Conservation (phyloP, 1,140 invertebrate species). For the Drosophila jambulina region DNA sequence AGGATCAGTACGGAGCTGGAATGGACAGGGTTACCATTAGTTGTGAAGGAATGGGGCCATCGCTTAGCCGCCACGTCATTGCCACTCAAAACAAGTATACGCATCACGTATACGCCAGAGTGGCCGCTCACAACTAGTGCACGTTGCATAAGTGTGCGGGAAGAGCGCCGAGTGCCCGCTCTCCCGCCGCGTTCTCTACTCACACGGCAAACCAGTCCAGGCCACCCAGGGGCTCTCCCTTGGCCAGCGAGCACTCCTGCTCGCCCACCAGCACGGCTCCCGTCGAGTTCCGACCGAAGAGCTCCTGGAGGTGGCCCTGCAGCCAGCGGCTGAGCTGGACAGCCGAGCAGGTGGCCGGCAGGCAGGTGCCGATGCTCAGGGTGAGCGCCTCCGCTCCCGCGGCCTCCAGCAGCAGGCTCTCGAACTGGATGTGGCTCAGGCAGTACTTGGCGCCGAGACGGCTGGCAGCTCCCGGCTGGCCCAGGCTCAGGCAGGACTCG, state of each 20-base stretch:
- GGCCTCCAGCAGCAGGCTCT: conserved; percentile 20
- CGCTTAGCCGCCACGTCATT: neutral
- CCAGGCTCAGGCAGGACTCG: conserved; percentile 59
- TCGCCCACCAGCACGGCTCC: conserved; percentile 45
- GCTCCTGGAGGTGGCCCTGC: conserved; percentile 16
- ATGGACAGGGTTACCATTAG: neutral
- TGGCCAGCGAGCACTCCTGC: conserved; percentile 31
- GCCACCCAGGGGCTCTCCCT: conserved; percentile 20
- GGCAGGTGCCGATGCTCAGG: conserved; percentile 61
- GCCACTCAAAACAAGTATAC: conserved; percentile 9
- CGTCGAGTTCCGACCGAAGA: conserved; percentile 28
- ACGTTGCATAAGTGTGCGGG: conserved; percentile 9
- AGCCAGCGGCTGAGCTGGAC: conserved; percentile 55
- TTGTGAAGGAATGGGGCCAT: neutral
- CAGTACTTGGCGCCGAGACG: conserved; percentile 59
- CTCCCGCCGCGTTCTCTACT: conserved; percentile 19
- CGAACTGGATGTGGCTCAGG: conserved; percentile 52
- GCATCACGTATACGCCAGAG: conserved; percentile 12
- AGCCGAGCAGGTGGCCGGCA: conserved; percentile 56
- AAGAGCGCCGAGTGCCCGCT: neutral
- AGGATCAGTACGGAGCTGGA: conserved; percentile 38
- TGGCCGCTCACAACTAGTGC: conserved; percentile 15
- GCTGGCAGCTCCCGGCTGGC: neutral
- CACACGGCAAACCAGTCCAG: conserved; percentile 74
- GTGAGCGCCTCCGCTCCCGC: conserved; percentile 10